phyloP scores from a whole-genome alignment of 1,140 invertebrate genomes.

The Marisa cornuarietis region DNA sequence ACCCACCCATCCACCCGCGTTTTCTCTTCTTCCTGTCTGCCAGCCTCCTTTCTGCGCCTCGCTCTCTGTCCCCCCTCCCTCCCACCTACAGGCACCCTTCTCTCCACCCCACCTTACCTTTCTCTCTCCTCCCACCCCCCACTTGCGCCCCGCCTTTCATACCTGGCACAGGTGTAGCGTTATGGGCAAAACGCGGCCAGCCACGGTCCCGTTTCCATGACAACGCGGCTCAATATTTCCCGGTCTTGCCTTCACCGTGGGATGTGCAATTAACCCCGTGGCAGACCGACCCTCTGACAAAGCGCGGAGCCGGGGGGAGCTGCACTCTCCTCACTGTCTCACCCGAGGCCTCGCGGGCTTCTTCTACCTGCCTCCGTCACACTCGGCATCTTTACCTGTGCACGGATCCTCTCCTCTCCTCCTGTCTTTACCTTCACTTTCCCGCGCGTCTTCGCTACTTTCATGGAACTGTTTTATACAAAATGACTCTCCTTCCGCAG shows the following conservation, averaged over 20 bases:
- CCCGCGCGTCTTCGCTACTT: background rate
- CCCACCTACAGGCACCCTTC: background rate
- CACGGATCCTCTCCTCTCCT: background rate
- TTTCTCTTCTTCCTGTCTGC: background rate
- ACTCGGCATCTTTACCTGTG: background rate
- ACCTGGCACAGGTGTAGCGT: constrained; percentile 15
- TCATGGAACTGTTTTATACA: background rate
- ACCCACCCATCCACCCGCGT: background rate
- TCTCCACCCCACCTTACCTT: background rate
- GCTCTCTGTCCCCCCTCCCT: background rate
- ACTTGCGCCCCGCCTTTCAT: background rate
- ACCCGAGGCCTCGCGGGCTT: background rate
- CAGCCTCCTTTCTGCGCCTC: background rate
- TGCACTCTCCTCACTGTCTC: background rate
- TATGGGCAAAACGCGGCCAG: constrained; percentile 1
- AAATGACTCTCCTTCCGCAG: no score
- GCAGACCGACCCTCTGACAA: no score
- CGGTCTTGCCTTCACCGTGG: background rate
- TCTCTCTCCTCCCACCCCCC: background rate
- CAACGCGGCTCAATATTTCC: constrained; percentile 18
- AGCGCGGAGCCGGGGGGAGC: no score
- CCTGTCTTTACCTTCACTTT: background rate
- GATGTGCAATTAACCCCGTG: constrained; percentile 14
- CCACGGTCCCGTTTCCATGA: constrained; percentile 12
- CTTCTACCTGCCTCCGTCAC: background rate